Base-by-base conservation (phyloP, 2,888 invertebrate species). In the Mythimna lalbum region DNA sequence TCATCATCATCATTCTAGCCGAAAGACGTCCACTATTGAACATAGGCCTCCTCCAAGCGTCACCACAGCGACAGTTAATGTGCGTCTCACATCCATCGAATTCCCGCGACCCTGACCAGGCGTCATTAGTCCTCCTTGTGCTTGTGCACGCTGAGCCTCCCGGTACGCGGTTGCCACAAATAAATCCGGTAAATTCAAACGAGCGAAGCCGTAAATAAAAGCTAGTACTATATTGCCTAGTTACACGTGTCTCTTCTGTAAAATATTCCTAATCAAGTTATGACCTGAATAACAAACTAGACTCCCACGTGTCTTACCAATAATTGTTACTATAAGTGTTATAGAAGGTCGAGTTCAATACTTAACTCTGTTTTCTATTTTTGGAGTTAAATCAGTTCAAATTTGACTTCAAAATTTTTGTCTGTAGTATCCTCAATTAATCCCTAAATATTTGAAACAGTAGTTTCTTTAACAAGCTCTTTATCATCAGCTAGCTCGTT, bases 171-270 rank as follows among this genome's bases (percentile, higher is more conserved):
- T 27, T 2, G 27, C 2, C 27, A 27, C 27, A 27, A 27, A 27
- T 27, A 27, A 27, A 27, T 27, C 4, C 27, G 27, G 27, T 4
- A 27, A 39, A 39, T 47, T 47, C 7, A 19, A 1, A 7, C 19
- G 47, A 5, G 19, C 2, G 6, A 47, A 47, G 47, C 6, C 6
- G 6, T 19, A 3, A 49, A n/a, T 3, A 49, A 49, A 49, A n/a
- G 7, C 47, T 49, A 19, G 47, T 19, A 47, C 19, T 47, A 47
- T 6, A 47, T 19, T 50, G 21, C 43, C 43, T 43, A 12, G 14
- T n/a, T 56, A 56, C 36, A 69, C 57, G 50, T 69, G 56, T 19
- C 14, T 14, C 14, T 7, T 36, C 36, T 57, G 9, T 7, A 33
- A 19, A 36, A 47, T 27, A n/a, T 23, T 23, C 5, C 0, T 4